Conservation (phyloP, 2,113 vertebrate species). For the Formicarius rufipectus region DNA sequence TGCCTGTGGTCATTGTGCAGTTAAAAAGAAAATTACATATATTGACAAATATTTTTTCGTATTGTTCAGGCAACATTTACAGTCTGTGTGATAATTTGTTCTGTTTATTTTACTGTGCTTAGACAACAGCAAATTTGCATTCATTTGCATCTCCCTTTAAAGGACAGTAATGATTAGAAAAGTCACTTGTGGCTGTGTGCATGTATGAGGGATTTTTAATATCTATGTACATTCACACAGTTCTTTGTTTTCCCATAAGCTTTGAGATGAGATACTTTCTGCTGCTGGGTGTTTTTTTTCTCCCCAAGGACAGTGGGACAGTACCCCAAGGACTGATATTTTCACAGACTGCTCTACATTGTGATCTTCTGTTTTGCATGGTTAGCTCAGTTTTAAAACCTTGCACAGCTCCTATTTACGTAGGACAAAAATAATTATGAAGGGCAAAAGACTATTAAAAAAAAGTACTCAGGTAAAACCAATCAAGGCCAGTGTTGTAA, state of each 20-base stretch:
- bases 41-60: neutral
- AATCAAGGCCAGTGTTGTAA: neutral
- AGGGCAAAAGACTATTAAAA: neutral
- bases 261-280: neutral
- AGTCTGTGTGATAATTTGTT: neutral
- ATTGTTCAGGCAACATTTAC: neutral
- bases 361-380: neutral
- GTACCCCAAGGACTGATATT: neutral
- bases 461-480: neutral
- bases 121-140: neutral
- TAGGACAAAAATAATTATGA: neutral
- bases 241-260: neutral
- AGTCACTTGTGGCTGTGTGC: neutral
- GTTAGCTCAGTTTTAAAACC: neutral
- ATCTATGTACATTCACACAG: no score
- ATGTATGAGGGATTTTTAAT: neutral
- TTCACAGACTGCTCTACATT: neutral
- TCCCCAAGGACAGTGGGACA: neutral
- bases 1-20: fast-evolving
- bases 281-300: neutral
- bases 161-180: neutral
- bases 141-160: neutral
- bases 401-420: neutral
- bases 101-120: neutral
- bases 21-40: neutral